phyloP scores from a whole-genome alignment of 2,888 invertebrate species.

The Apoda limacodes region DNA sequence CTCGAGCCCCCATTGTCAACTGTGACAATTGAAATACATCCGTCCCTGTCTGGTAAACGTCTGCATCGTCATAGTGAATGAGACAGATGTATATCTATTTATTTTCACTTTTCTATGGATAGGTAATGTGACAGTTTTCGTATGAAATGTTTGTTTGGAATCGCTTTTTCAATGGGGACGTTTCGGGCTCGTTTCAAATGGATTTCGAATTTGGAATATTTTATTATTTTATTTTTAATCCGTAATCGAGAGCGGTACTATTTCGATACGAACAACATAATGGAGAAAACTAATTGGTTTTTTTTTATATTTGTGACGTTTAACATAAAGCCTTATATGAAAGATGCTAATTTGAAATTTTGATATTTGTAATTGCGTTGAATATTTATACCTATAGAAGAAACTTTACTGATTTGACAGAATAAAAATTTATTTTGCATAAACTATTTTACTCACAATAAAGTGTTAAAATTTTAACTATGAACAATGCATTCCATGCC shows the following conservation, averaged over 20 bases:
- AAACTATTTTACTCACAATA: too few relatives aligned
- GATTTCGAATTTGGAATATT: slow-evolving; percentile 23
- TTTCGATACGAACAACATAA: too few relatives aligned
- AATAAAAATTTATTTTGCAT: too few relatives aligned
- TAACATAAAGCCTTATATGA: too few relatives aligned
- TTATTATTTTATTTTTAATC: slow-evolving; percentile 59
- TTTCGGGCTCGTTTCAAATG: slow-evolving; percentile 38
- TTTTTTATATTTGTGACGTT: too few relatives aligned
- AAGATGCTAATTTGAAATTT: too few relatives aligned
- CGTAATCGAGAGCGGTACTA: slow-evolving; percentile 39
- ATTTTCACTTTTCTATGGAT: slow-evolving; percentile 59
- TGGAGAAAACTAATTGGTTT: too few relatives aligned
- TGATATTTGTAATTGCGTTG: too few relatives aligned
- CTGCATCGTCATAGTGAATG: slow-evolving; percentile 25
- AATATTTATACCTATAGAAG: too few relatives aligned
- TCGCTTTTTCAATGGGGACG: slow-evolving; percentile 41
- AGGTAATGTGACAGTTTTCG: slow-evolving; percentile 62
- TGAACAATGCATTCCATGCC: slow-evolving; percentile 29
- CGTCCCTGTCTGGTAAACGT: slow-evolving; percentile 37
- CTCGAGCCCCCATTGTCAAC: slow-evolving; percentile 47
- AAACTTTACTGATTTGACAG: too few relatives aligned
- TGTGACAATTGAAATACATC: slow-evolving; percentile 57
- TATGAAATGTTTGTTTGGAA: slow-evolving; percentile 64
- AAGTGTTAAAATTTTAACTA: slow-evolving; percentile 4
- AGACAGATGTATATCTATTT: slow-evolving; percentile 46